These are phyloP conservation scores for Crocidura indochinensis DNA, from an alignment of 2,797 vertebrate genomes.

Conservation along the genomic window DNA sequence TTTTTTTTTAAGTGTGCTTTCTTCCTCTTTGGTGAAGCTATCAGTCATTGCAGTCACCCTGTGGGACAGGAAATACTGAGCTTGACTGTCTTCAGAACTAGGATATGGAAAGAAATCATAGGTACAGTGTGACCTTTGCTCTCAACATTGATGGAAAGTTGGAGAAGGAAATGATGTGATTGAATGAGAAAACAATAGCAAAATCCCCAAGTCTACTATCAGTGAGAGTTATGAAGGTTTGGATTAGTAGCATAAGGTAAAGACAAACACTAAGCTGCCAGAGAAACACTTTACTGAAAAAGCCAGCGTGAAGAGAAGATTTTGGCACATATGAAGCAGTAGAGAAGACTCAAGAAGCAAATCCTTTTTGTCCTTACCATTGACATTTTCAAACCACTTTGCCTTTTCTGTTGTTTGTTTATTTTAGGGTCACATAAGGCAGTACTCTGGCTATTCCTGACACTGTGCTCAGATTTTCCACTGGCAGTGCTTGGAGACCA, in stretches of 20 bases:
- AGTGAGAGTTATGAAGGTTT: not conserved
- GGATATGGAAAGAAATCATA: not conserved
- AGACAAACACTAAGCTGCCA: not conserved
- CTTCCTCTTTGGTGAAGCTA: constrained; percentile 19
- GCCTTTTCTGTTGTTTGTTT: not conserved
- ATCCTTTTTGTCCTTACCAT: not conserved
- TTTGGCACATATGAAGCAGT: not conserved
- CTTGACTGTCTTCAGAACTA: not conserved
- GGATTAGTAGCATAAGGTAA: not conserved
- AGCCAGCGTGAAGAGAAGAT: not conserved
- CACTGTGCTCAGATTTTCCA: too few species aligned
- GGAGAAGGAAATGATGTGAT: not conserved
- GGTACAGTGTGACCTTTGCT: too few species aligned
- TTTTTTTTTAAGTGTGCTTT: not conserved
- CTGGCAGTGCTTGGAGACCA: not conserved
- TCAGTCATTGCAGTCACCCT: too few species aligned
- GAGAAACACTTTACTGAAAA: not conserved
- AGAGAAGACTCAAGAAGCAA: not conserved
- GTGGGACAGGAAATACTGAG: not conserved
- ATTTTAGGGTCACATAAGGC: too few species aligned
- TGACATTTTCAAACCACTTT: not conserved
- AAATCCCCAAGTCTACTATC: not conserved
- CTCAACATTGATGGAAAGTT: not conserved
- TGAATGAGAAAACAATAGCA: not conserved
- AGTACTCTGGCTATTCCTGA: too few species aligned